phyloP scores from a whole-genome alignment of 2,113 vertebrate genomes.

The Polypterus senegalus region DNA sequence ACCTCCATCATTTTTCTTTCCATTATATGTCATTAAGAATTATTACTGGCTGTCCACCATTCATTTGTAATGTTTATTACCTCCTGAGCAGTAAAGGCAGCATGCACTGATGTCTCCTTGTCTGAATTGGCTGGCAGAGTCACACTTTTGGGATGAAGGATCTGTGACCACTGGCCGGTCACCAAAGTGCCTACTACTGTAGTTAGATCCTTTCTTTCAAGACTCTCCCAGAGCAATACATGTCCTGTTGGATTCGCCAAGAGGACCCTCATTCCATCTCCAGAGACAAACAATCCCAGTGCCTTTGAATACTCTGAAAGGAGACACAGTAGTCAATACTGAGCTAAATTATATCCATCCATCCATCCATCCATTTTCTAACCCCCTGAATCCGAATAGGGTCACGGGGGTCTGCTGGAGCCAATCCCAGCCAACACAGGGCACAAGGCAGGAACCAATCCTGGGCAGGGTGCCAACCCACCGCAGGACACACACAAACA shows the following conservation, averaged over 20 bases:
- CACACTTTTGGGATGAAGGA: constrained; percentile 46
- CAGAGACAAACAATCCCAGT: constrained; percentile 66
- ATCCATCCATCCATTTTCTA: no score
- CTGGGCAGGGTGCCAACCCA: no score
- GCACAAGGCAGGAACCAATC: no score
- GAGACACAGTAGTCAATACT: constrained; percentile 1
- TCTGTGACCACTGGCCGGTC: constrained; percentile 62
- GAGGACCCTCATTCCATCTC: constrained; percentile 59
- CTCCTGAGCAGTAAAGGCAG: constrained; percentile 67
- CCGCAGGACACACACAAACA: no score
- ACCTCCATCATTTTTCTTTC: no score
- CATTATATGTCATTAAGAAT: no score
- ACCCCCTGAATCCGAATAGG: no score
- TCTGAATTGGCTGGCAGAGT: constrained; percentile 59
- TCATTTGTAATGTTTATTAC: constrained; percentile 34
- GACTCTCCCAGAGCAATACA: constrained; percentile 75
- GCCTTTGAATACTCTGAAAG: constrained; percentile 38
- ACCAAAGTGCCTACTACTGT: constrained; percentile 34
- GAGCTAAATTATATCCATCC: no score
- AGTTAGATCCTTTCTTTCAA: constrained; percentile 32
- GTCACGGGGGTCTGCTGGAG: no score
- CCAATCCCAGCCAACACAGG: no score
- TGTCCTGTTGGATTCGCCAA: constrained; percentile 49
- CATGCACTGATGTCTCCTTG: constrained; percentile 66
- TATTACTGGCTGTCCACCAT: no score